Evolutionary conservation across 2,888 invertebrate species (phyloP), one percentile per base, ranked within the genome.

Genomic region (Eilema depressum): DNA sequence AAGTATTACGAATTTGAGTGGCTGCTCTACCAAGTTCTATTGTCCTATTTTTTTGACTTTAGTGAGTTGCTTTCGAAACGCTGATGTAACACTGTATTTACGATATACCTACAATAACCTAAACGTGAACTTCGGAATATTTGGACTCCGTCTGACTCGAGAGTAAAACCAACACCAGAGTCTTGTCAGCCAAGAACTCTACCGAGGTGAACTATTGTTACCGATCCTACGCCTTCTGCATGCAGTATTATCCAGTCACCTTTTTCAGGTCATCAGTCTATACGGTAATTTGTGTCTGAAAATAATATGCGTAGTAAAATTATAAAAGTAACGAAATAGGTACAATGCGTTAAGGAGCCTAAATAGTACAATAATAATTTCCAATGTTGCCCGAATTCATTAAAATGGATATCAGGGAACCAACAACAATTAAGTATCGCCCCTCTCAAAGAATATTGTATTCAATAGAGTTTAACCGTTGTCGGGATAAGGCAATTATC

Each of bases 401-500:
- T 71, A 65, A 68, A 68, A 66, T 37, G 3, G 33, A 47, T 30
- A 53, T 17, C 66, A 71, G 66, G 63, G 56, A 75, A 56, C 59
- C 63, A 41, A 60, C 33, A 66, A 69, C 71, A 80, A 82, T 81
- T 82, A 79, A 62, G 10, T 12, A 65, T 67, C 64, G 23, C 75
- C 63, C 68, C 68, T 60, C 61, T 65, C 69, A 71, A 74, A 75
- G 75, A 83, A 83, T 80, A 74, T 70, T 56, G 71, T 75, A 83
- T 84, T 84, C 81, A 81, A 84, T 83, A 81, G 75, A 76, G 33
- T 80, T 75, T 75, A 80, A 78, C 80, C 75, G 73, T 76, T 83
- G 75, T 82, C 79, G 78, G 82, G 82, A 85, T 85, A 86, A 82
- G 83, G 84, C 86, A 88, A 88, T 89, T 88, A 89, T 88, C 83